A percentile compares a stretch with the other conserved stretches of the same genome.
Evolutionary conservation across 37 sponge, comb jelly and placozoan genomes (phyloP).

Genomic region (Amphimedon queenslandica): DNA sequence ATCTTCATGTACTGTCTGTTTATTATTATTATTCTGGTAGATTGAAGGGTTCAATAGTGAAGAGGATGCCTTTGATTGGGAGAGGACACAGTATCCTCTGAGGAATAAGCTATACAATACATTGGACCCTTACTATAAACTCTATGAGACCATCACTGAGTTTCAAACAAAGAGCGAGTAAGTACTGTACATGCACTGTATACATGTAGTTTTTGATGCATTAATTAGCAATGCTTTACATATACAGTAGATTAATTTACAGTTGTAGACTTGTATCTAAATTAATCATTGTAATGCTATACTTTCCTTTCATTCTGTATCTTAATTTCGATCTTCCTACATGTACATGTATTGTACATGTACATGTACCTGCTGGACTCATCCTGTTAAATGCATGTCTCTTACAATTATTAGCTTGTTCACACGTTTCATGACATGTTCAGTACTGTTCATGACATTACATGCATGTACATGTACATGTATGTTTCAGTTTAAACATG

Average conservation of each 20-base stretch:
- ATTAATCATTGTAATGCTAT: no score
- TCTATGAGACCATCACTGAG: slow-evolving; percentile 84
- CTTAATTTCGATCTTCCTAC: background rate
- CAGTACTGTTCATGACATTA: no score
- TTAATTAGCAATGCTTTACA: background rate
- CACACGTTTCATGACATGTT: no score
- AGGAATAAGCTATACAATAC: slow-evolving; percentile 75
- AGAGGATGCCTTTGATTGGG: slow-evolving; percentile 99
- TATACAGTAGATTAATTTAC: background rate
- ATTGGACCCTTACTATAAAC: slow-evolving; percentile 81
- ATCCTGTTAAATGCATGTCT: no score
- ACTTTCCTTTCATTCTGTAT: background rate
- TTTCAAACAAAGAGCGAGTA: slow-evolving; percentile 88
- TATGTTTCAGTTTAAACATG: no score
- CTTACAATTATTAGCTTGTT: no score
- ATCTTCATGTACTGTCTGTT: background rate
- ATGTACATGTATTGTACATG: no score
- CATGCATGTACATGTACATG: no score
- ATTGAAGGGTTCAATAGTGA: slow-evolving; percentile 94
- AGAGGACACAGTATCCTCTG: slow-evolving; percentile 88
- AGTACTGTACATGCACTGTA: slow-evolving; percentile 23
- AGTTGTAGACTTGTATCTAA: background rate
- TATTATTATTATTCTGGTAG: no score
- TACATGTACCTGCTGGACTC: no score
- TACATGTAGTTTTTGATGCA: background rate